Percentiles rank a stretch among this genome's conserved stretches.
phyloP scores from a whole-genome alignment of 1,140 invertebrate genomes.

The Solenopsis invicta region DNA sequence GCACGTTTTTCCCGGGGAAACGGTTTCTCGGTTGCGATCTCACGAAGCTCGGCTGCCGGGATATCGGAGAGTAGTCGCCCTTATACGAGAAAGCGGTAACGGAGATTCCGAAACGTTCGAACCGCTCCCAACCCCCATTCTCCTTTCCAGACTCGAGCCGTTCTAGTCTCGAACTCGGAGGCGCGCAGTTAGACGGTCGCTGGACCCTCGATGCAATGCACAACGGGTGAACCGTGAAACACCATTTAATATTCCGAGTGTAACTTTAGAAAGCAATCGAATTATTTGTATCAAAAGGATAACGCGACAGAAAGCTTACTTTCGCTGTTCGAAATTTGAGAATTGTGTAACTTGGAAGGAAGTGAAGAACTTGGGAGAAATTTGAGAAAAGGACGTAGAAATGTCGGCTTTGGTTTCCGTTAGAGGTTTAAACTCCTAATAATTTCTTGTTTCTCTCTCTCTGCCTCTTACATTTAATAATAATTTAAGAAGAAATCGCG shows the following conservation, averaged over 20 bases:
- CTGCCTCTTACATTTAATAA: not conserved
- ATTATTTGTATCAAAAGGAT: not conserved
- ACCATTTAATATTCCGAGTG: not conserved
- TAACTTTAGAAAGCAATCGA: not conserved
- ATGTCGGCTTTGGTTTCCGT: not conserved
- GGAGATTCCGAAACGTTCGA: conserved; percentile 73
- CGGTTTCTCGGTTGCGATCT: conserved; percentile 60
- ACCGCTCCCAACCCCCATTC: conserved; percentile 51
- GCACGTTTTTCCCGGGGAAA: conserved; percentile 57
- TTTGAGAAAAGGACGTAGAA: not conserved
- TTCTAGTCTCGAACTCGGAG: conserved; percentile 65
- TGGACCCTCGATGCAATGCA: conserved; percentile 52
- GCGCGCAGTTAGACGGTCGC: conserved; percentile 69
- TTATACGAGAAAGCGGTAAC: conserved; percentile 63
- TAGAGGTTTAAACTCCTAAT: not conserved
- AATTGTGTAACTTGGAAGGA: not conserved
- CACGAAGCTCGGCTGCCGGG: conserved; percentile 56
- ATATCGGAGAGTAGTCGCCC: conserved; percentile 65
- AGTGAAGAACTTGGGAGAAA: not conserved
- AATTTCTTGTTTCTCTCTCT: not conserved
- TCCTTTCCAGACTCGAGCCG: conserved; percentile 54
- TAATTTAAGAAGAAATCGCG: not conserved
- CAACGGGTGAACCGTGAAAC: conserved; percentile 58
- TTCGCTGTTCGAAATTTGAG: not conserved
- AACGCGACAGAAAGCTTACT: not conserved